Evolutionary conservation across 2,888 invertebrate genomes (phyloP), one percentile per base, ranked within the genome.

Genomic region (Nowickia ferox): DNA sequence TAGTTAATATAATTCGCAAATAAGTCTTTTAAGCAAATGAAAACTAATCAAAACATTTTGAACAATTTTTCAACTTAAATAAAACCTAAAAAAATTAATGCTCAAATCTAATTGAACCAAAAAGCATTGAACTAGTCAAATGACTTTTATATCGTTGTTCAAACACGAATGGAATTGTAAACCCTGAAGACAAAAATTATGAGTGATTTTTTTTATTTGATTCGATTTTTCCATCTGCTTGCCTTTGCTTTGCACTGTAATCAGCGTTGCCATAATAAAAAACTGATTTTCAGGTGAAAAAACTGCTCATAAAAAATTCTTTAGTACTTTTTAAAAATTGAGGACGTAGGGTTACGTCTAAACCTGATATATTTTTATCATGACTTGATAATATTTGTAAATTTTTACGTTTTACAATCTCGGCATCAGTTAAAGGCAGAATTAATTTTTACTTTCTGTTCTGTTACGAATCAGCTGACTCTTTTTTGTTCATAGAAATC

Each of bases 121-220:
- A 69, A 30, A 9, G 8, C 19, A 69, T n/a, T 44, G 46, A 22
- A 65, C 22, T 17, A 63, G 9, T 46, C 55, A 57, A 76, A 1
- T 46, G 30, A 30, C 30, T 59, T 46, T 40, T 19, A 11, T 11
- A 42, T 63, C 8, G n/a, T 53, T 61, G 38, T 17, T 13, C 51
- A 44, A 9, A 42, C 40, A 55, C 5, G 44, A 10, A 55, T 46
- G 71, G 53, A 53, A 30, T 17, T 61, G 10, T 61, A 22, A 53
- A 53, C 78, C 69, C 61, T 63, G 10, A 19, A 80, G 71, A 19
- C 22, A 19, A 72, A 72, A 65, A 55, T 11, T 72, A 11, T 65
- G 22, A 80, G 55, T 72, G 40, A 46, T 46, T 72, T 72, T 72
- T 72, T 72, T 65, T 65, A 55, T 44, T 46, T 72, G 44, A 38